Percentiles rank a stretch among this genome's conserved stretches.
Conservation (phyloP, 1,140 invertebrate species). For the Dendroctonus valens region DNA sequence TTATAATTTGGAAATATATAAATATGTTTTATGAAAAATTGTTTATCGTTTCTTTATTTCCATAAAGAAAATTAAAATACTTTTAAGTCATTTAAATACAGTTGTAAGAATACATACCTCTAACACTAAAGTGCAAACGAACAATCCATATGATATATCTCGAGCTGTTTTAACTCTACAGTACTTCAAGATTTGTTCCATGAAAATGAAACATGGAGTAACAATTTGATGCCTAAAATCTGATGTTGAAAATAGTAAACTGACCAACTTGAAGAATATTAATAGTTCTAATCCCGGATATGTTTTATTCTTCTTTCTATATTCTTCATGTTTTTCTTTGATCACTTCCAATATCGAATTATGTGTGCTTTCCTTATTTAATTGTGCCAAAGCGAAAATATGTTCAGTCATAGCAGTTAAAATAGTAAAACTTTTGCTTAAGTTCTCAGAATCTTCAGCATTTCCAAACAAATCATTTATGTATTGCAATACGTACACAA, state of each 20-base stretch:
- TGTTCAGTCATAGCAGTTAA: constrained; percentile 64
- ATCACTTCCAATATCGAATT: constrained; percentile 67
- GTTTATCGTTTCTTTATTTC: too few species aligned
- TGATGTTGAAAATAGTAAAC: constrained; percentile 79
- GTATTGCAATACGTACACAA: constrained; percentile 72
- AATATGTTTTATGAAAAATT: too few species aligned
- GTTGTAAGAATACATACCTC: constrained; percentile 58
- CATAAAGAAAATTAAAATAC: too few species aligned
- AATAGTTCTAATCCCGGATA: constrained; percentile 73
- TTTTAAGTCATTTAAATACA: too few species aligned
- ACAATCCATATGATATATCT: constrained; percentile 77
- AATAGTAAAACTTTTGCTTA: constrained; percentile 59
- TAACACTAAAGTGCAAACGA: constrained; percentile 68
- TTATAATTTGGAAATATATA: too few species aligned
- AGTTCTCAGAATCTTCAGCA: constrained; percentile 50
- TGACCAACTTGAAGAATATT: constrained; percentile 76
- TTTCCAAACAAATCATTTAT: constrained; percentile 63
- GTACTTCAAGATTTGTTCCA: constrained; percentile 73
- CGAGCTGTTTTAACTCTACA: constrained; percentile 60
- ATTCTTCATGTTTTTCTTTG: constrained; percentile 70
- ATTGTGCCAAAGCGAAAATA: constrained; percentile 71
- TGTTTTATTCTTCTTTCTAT: constrained; percentile 58
- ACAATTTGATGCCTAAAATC: constrained; percentile 86
- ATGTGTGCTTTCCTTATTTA: constrained; percentile 65
- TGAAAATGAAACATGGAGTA: constrained; percentile 79